Percentiles rank a stretch among this genome's conserved stretches.
phyloP scores from a whole-genome alignment of 2,113 vertebrate species.

The Antigone vipio region DNA sequence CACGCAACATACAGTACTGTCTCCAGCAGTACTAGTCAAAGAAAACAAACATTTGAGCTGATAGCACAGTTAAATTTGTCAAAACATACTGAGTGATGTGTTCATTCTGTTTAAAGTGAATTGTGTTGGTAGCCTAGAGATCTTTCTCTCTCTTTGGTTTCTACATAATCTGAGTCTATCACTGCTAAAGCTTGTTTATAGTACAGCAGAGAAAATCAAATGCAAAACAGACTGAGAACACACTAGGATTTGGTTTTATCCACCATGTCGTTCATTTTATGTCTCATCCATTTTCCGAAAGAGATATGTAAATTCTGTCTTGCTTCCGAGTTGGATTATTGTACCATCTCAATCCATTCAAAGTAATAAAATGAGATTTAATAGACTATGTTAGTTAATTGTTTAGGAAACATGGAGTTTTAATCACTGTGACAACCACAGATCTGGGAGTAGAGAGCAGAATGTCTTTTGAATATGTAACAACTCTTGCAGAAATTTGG shows the following conservation, averaged over 20 bases:
- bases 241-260: conserved; percentile 1
- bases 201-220: conserved; percentile 24
- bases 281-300: conserved; percentile 58
- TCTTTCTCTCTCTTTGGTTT: not conserved
- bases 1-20: not conserved
- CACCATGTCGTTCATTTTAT: conserved; percentile 31
- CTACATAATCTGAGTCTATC: not conserved
- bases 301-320: conserved; percentile 27
- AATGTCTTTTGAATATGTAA: conserved; percentile 42
- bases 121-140: conserved; percentile 36
- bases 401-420: conserved; percentile 62
- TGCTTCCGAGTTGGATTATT: conserved; percentile 44
- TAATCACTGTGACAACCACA: conserved; percentile 57
- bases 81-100: not conserved
- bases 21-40: not conserved
- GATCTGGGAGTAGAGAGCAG: conserved; percentile 40
- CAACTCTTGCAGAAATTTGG: conserved; percentile 35
- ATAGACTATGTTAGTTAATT: conserved; percentile 69
- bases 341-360: conserved; percentile 51
- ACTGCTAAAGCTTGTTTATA: conserved; percentile 25
- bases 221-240: conserved; percentile 26
- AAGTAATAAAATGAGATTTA: conserved; percentile 63
- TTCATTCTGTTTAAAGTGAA: not conserved
- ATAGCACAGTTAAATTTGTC: conserved; percentile 26
- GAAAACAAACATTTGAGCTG: not conserved